Base-by-base conservation (phyloP, 2,888 invertebrate species). In the Monochamus alternatus region DNA sequence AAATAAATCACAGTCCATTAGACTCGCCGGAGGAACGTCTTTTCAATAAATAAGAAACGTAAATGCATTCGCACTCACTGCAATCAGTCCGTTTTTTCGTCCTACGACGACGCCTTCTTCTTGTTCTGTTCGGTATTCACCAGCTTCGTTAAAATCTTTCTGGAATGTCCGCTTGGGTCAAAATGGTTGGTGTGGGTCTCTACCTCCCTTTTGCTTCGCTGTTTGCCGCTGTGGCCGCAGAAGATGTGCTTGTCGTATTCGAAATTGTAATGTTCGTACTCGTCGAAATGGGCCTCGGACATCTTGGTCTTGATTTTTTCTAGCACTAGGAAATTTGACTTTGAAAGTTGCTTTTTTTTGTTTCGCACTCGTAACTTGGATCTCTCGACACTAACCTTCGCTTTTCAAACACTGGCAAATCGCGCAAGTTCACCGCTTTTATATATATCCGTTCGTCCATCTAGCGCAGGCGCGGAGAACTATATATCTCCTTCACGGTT, bases 241-340 rank as follows among this genome's bases (percentile, higher is more conserved):
- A 94, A 94, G 80, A 97, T 93, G 88, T 95, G 94, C 90, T 97
- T 97, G 89, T 97, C 97, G 91, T 95, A 94, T 85, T 96, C 96
- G 89, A 95, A 97, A 90, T 97, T 97, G 92, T 96, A 98, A 88
- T 97, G 95, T 87, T 98, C 98, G 92, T 96, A 97, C 87, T 96
- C 94, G 90, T 98, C 97, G 88, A 95, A 94, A 90, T 95, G 93
- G 85, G 91, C 91, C 90, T 95, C 95, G 86, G 96, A 95, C 96
- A 96, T 96, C 88, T 89, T 92, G 90, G n/a, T n/a, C 69, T 73
- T 62, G 38, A 38, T 74, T 32, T n/a, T 43, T 3, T 55, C 52
- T 43, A 44, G 22, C 43, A 63, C 38, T 69, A 38, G 59, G 67
- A 60, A 69, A 74, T 74, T 74, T 68, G 51, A 70, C 58, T 64